Conservation (phyloP, 1,140 invertebrate species). For the Sminthurinus signatus region DNA sequence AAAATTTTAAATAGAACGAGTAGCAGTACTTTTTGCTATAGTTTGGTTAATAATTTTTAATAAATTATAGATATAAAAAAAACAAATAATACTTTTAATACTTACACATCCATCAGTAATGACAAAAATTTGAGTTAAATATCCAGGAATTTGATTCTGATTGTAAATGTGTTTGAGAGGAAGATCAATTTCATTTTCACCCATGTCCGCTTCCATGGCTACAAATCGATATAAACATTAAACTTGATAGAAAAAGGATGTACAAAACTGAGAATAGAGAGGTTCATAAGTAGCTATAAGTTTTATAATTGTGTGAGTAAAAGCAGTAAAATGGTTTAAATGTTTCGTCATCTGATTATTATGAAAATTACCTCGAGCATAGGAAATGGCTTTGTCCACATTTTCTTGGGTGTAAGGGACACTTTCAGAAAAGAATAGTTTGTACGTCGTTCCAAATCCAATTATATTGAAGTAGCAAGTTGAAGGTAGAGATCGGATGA, state of each 20-base stretch:
- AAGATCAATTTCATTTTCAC: slow-evolving; percentile 45
- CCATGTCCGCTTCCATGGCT: slow-evolving; percentile 41
- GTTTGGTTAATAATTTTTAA: not conserved
- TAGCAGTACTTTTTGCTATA: no score
- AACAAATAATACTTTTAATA: not conserved
- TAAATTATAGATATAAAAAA: not conserved
- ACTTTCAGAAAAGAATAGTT: slow-evolving; percentile 28
- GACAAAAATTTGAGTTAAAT: slow-evolving; percentile 44
- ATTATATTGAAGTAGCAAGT: slow-evolving; percentile 37
- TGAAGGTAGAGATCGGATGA: slow-evolving; percentile 32
- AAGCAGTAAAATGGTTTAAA: no score
- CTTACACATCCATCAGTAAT: slow-evolving; percentile 46
- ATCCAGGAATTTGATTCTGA: slow-evolving; percentile 40
- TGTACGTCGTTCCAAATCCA: slow-evolving; percentile 28
- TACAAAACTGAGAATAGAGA: not conserved
- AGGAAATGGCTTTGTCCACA: slow-evolving; percentile 16
- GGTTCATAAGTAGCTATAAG: not conserved
- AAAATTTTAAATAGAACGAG: not conserved
- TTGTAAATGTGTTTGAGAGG: slow-evolving; percentile 44
- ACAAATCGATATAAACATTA: not conserved
- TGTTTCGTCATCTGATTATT: no score
- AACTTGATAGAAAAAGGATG: not conserved
- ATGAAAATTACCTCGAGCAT: slow-evolving; percentile 12
- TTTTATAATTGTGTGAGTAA: no score
- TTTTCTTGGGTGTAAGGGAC: slow-evolving; percentile 26